phyloP scores from a whole-genome alignment of 2,113 vertebrate genomes.

The Gorsachius goisagi region DNA sequence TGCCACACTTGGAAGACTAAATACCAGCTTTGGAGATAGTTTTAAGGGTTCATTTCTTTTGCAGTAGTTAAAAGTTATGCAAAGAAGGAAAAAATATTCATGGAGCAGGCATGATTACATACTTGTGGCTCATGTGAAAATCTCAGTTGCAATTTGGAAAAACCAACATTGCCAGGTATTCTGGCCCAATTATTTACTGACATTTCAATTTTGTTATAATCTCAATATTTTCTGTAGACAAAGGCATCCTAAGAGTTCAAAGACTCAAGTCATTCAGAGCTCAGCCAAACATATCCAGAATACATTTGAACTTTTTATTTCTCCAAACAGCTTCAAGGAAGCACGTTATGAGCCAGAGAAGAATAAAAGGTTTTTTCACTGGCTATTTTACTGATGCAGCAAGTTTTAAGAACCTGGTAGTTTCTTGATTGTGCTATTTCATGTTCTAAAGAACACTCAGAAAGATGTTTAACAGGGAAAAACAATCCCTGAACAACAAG shows the following conservation, averaged over 20 bases:
- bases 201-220: neutral
- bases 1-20: neutral
- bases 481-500: neutral
- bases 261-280: neutral
- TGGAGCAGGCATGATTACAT: neutral
- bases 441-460: neutral
- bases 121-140: neutral
- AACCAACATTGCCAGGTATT: neutral
- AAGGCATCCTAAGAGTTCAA: neutral
- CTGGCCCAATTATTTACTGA: neutral
- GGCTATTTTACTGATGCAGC: neutral
- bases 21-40: neutral
- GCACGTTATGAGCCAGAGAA: neutral
- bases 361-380: neutral
- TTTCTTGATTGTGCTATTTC: neutral
- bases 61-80: neutral
- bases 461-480: neutral
- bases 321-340: neutral
- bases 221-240: neutral
- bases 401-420: neutral
- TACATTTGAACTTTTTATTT: neutral
- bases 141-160: neutral
- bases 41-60: neutral
- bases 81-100: neutral
- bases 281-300: neutral